Evolutionary conservation across 2,888 invertebrate genomes (phyloP), one percentile per base, ranked within the genome.

Genomic region (Agrochola litura): DNA sequence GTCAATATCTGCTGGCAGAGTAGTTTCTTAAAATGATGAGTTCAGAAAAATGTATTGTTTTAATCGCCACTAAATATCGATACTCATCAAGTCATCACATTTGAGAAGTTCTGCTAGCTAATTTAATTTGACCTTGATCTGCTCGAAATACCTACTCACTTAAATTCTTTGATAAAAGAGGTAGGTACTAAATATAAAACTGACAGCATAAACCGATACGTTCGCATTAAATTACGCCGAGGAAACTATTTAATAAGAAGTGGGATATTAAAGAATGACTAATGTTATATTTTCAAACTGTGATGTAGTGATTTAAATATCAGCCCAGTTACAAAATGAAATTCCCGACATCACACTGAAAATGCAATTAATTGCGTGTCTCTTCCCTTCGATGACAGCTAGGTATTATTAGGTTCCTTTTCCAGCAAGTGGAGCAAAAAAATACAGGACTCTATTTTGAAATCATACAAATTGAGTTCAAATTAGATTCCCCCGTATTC

Each of bases 211-310:
- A 67, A 66, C 22, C n/a, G 75, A 68, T 81, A 81, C 64, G n/a
- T n/a, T 52, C 25, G 56, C 25, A 46, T 2, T 77, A 77, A 30
- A 71, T 46, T 37, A 77, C 12, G 10, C n/a, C 52, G 58, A 56
- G 19, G 66, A 71, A 77, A 77, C 52, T 52, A 43, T 76, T n/a
- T 61, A 74, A 37, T 66, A 70, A 66, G 61, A 71, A 81, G 61
- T 58, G 46, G 43, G 41, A 64, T 63, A 56, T 68, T 68, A 74
- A 68, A 68, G n/a, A 76, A 76, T 81, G 82, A 77, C 58, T 41
- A 60, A 81, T 71, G 30, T 41, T 72, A 58, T 71, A 77, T 82
- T 82, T 77, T 67, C 8, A 82, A 77, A 60, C 41, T 54, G 19
- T 81, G 82, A 77, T 22, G 58, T 77, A n/a, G n/a, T n/a, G 14